A percentile compares a stretch with the other conserved stretches of the same genome.
phyloP scores from a whole-genome alignment of 2,888 invertebrate genomes.

The Temnothorax rugatulus region DNA sequence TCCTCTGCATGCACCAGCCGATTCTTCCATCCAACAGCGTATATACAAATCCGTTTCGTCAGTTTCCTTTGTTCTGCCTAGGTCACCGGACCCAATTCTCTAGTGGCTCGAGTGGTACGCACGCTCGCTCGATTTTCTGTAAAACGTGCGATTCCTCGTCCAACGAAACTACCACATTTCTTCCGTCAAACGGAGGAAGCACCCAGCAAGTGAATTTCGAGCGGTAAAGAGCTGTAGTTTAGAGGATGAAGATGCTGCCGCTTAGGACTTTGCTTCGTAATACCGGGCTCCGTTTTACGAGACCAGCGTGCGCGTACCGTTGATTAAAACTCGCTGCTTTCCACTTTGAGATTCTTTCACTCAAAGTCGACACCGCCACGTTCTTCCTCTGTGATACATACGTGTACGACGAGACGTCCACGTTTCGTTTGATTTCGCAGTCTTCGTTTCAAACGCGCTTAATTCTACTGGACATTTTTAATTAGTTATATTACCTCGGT shows the following conservation, averaged over 20 bases:
- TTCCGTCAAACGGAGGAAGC: conserved; percentile 49
- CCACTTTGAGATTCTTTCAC: conserved; percentile 48
- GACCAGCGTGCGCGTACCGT: conserved; percentile 52
- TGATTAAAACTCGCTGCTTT: conserved; percentile 51
- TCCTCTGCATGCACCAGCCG: conserved; percentile 44
- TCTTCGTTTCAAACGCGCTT: not conserved
- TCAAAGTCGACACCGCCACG: conserved; percentile 22
- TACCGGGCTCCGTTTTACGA: conserved; percentile 62
- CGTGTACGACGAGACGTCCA: not conserved
- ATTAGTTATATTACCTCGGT: not conserved
- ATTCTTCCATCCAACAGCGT: conserved; percentile 53
- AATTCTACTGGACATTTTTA: conserved; percentile 3
- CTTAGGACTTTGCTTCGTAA: conserved; percentile 44
- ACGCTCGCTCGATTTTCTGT: conserved; percentile 36
- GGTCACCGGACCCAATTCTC: conserved; percentile 50
- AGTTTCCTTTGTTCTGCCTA: conserved; percentile 63
- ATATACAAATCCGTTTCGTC: conserved; percentile 79
- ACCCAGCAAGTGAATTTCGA: conserved; percentile 53
- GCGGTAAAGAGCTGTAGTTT: conserved; percentile 41
- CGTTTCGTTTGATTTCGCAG: conserved; percentile 11
- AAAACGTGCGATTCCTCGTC: conserved; percentile 28
- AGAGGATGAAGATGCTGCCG: conserved; percentile 40
- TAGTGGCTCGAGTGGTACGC: not conserved
- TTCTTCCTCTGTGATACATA: conserved; percentile 18
- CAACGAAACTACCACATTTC: conserved; percentile 42